A percentile compares a stretch with the other conserved stretches of the same genome.
Evolutionary conservation across 92 coral and sea anemone species (phyloP).

Genomic region (Paramuricea clavata): DNA sequence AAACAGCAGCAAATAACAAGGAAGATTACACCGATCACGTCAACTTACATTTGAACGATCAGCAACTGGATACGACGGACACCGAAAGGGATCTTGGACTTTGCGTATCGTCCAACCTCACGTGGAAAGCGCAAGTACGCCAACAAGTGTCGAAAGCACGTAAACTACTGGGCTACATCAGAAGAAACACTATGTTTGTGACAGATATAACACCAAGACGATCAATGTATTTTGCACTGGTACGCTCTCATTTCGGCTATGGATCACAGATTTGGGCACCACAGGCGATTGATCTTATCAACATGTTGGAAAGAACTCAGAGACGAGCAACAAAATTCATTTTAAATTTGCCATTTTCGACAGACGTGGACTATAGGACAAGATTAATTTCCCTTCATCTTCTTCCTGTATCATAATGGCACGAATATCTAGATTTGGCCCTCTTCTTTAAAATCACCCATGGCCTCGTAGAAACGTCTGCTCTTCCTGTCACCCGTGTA

Average conservation of each 20-base stretch:
- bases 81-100: conserved; percentile 29
- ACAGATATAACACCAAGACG: not conserved
- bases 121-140: conserved; percentile 48
- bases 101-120: conserved; percentile 42
- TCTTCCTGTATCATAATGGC: conserved; percentile 55
- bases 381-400: not conserved
- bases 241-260: conserved; percentile 9
- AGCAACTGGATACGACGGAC: not conserved
- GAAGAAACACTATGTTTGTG: not conserved
- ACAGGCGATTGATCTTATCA: not conserved
- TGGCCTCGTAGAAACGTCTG: conserved; percentile 49
- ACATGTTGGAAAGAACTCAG: conserved; percentile 26
- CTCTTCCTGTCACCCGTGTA: conserved; percentile 39
- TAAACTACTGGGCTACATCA: conserved; percentile 1
- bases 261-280: conserved; percentile 23
- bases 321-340: conserved; percentile 35
- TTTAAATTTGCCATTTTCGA: conserved; percentile 37
- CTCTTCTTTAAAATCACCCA: conserved; percentile 62
- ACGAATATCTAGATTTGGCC: conserved; percentile 50
- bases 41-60: too few relatives aligned
- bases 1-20: conserved; percentile 31
- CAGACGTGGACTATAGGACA: not conserved
- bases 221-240: not conserved
- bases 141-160: conserved; percentile 45
- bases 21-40: conserved; percentile 11